Evolutionary conservation across 2,113 vertebrate genomes (phyloP), one percentile per base, ranked within the genome.

Genomic region (Oncorhynchus gorbuscha): DNA sequence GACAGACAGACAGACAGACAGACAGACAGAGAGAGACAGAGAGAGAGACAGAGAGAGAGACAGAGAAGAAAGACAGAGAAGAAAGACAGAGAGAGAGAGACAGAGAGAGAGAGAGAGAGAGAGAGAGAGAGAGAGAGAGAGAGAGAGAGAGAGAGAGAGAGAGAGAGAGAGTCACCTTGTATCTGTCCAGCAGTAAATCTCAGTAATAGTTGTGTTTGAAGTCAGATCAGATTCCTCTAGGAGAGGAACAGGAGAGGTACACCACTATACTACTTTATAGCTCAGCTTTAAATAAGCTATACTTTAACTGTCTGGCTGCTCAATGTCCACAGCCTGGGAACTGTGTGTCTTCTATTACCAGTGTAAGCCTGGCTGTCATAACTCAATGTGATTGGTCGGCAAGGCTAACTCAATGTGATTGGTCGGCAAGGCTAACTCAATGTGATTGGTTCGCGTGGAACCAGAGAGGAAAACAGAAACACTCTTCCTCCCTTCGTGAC

Each of bases 191-290:
- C 24, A 71, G 73, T 92, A 92, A 91, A 91, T 92, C 88, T 89
- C 65, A 39, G n/a, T 80, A 82, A 88, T 88, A 79, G 84, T 81
- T 76, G 77, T 75, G 87, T 91, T 89, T 90, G 84, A 91, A 75
- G 73, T 72, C 48, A 69, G 75, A 71, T 39, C 48, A 87, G 84
- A 78, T 76, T 79, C 82, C 79, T 83, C 76, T 82, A 86, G 79
- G 84, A 74, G 61, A 83, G 80, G 67, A 77, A 73, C 71, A 78
- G 77, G 74, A 80, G 79, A 28, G 75, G 71, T 74, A 82, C 75
- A 65, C 71, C 22, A 26, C 73, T 75, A 66, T 39, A 39, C 35
- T 8, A 8, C 35, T 87, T 89, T 87, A 92, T 82, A 76, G 83
- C 32, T 2, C 74, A 88, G 88, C 88, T 89, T 88, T 83, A 84